Conservation (phyloP, 2,797 vertebrate genomes). For the Scolopax bukidnonensis region DNA sequence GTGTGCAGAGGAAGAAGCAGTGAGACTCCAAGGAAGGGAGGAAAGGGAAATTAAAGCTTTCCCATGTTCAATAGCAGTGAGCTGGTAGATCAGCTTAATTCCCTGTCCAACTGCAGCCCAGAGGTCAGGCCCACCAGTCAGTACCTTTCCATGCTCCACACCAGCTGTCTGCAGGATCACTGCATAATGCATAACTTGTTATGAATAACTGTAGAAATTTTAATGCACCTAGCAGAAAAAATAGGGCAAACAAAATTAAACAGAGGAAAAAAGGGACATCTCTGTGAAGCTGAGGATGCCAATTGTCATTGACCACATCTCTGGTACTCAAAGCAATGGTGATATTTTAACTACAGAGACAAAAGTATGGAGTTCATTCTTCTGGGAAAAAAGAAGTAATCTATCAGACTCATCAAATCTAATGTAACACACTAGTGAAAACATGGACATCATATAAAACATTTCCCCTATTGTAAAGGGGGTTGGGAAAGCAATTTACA, state of each 20-base stretch:
- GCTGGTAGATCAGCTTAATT: background rate
- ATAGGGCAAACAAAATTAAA: background rate
- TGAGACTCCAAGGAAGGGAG: background rate
- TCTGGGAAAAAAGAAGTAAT: background rate
- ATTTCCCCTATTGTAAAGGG: background rate
- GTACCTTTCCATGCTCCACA: background rate
- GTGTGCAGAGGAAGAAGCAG: background rate
- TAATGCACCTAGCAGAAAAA: background rate
- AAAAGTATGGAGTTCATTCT: background rate
- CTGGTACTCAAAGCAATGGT: background rate
- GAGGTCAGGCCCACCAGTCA: background rate
- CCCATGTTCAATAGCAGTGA: background rate
- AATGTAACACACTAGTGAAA: background rate
- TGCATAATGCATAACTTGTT: background rate
- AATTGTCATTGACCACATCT: background rate
- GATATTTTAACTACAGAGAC: background rate
- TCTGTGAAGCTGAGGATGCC: background rate
- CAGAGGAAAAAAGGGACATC: rapidly evolving
- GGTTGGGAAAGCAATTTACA: background rate
- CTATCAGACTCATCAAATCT: background rate
- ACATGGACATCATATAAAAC: background rate
- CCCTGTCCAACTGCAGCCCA: background rate
- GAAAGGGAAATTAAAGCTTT: background rate
- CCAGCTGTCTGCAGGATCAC: background rate
- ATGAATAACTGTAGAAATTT: background rate